Conservation (phyloP, 1,140 invertebrate genomes). For the Brachionus angularis region DNA sequence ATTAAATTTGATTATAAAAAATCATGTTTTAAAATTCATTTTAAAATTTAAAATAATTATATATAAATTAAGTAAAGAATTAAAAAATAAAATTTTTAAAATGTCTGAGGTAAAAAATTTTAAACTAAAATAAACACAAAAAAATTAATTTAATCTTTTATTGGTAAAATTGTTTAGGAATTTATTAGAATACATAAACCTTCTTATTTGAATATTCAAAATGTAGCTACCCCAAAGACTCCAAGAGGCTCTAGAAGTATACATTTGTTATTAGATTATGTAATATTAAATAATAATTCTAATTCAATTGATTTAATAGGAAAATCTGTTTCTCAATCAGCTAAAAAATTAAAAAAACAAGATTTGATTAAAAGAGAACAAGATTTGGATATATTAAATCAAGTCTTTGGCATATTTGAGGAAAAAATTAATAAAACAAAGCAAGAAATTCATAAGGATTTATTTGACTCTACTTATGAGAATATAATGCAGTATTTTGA, state of each 20-base stretch:
- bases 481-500: slow-evolving; percentile 41
- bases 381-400: not conserved
- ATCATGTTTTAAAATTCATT: no score
- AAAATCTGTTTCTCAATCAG: slow-evolving; percentile 17
- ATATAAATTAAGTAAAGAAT: no score
- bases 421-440: slow-evolving; percentile 39
- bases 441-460: slow-evolving; percentile 29
- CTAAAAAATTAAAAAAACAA: slow-evolving; percentile 15
- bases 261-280: not conserved
- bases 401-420: slow-evolving; percentile 9
- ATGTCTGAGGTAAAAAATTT: no score
- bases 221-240: not conserved
- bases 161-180: no score
- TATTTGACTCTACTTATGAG: slow-evolving; percentile 34
- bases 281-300: not conserved
- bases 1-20: no score
- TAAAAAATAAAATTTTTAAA: no score
- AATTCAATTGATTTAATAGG: not conserved
- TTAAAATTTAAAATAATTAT: no score
- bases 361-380: not conserved
- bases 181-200: slow-evolving; percentile 42
- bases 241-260: slow-evolving; percentile 3
- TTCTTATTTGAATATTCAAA: not conserved
- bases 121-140: no score
- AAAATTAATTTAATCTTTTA: no score